Conservation (phyloP, 2,113 vertebrate species). For the Rhynchopsitta pachyrhyncha region DNA sequence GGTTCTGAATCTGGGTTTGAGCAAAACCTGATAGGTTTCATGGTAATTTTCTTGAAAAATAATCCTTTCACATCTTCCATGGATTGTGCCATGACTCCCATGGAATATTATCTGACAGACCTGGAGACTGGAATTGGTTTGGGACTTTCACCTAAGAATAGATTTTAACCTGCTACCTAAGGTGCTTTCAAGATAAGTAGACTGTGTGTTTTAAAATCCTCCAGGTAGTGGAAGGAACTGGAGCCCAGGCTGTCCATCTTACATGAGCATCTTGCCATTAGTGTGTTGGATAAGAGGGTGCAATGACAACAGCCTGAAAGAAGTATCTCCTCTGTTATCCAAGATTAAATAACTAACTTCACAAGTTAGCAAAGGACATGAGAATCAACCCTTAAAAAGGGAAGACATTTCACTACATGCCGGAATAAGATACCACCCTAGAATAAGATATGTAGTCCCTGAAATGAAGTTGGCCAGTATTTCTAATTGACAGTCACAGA, state of each 20-base stretch:
- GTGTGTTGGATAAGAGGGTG: background rate
- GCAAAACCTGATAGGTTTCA: background rate
- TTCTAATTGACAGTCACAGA: background rate
- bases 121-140: background rate
- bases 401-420: background rate
- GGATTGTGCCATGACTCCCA: background rate
- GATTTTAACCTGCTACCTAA: background rate
- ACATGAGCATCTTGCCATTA: background rate
- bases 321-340: background rate
- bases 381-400: background rate
- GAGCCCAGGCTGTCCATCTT: background rate
- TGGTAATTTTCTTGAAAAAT: background rate
- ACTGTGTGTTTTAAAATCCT: background rate
- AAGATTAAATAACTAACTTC: background rate
- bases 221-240: background rate
- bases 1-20: background rate
- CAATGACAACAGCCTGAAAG: background rate
- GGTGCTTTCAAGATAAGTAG: background rate
- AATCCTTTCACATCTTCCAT: background rate
- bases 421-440: background rate
- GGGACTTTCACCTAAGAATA: background rate
- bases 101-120: background rate
- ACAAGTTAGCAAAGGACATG: background rate
- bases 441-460: background rate
- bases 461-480: background rate